Evolutionary conservation across 1,140 invertebrate species (phyloP).

Genomic region (Megalopta genalis): DNA sequence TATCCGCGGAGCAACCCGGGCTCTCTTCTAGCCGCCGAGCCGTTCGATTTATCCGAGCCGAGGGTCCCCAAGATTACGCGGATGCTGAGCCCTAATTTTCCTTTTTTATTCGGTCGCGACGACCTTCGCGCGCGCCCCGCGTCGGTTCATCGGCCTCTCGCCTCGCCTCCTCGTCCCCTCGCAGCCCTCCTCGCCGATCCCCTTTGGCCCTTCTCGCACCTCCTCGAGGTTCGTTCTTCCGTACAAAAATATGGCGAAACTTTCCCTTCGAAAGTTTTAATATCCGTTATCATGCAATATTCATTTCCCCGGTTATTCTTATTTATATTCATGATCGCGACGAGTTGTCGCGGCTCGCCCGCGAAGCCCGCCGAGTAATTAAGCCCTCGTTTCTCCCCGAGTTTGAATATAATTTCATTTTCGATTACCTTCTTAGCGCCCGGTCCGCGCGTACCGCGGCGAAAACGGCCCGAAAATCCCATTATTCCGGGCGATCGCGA

Average conservation of each 20-base stretch:
- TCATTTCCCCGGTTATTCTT: slow-evolving; percentile 5
- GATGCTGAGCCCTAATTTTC: slow-evolving; percentile 45
- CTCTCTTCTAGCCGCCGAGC: background rate
- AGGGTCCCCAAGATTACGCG: slow-evolving; percentile 13
- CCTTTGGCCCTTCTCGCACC: background rate
- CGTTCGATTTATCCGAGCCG: slow-evolving; percentile 18
- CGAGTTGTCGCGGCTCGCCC: background rate
- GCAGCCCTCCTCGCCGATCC: too few relatives aligned
- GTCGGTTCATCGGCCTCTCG: slow-evolving; percentile 17
- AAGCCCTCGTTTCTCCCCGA: background rate
- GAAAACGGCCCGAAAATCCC: background rate
- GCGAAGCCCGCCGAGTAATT: background rate
- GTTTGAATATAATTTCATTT: background rate
- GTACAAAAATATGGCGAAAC: slow-evolving; percentile 3
- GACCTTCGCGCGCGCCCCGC: slow-evolving; percentile 9
- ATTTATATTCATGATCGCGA: slow-evolving; percentile 1
- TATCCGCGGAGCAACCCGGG: background rate
- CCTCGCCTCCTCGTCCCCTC: too few relatives aligned
- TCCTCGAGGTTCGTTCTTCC: background rate
- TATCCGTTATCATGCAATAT: slow-evolving; percentile 15
- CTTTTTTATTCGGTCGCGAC: slow-evolving; percentile 1
- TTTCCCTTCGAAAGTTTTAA: slow-evolving; percentile 19
- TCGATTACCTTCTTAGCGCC: background rate
- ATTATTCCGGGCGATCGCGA: background rate
- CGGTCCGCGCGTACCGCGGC: background rate